phyloP scores from a whole-genome alignment of 30 jellyfish, hydroid and myxozoan species.

The Catostylus mosaicus region DNA sequence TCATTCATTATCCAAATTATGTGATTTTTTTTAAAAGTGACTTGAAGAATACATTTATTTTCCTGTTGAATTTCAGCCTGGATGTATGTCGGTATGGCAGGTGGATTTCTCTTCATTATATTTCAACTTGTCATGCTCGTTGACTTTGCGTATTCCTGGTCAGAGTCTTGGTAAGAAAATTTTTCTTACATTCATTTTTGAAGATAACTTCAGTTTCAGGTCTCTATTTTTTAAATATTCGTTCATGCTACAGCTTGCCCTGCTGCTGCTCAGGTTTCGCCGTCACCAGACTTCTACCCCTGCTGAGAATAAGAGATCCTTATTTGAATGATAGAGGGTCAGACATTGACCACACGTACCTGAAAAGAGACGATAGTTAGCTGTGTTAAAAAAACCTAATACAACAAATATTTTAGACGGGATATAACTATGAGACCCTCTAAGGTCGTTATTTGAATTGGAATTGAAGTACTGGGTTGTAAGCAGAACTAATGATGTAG shows the following conservation, averaged over 20 bases:
- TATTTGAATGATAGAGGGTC: neutral
- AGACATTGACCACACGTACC: too few species aligned
- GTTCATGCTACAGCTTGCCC: neutral
- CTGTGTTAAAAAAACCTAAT: too few species aligned
- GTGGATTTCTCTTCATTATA: constrained; percentile 83
- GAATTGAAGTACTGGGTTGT: too few species aligned
- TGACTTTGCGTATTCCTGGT: constrained; percentile 93
- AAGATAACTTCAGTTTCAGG: neutral
- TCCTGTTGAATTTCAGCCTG: constrained; percentile 62
- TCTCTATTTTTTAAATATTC: too few species aligned
- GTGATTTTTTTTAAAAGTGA: too few species aligned
- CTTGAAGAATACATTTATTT: too few species aligned
- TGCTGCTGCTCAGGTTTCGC: neutral
- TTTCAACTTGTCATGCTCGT: constrained; percentile 82
- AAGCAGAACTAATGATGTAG: too few species aligned
- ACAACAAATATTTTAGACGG: too few species aligned
- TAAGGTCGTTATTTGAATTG: too few species aligned
- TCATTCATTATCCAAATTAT: too few species aligned
- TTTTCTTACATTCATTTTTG: neutral
- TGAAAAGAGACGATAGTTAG: too few species aligned
- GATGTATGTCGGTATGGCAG: constrained; percentile 92
- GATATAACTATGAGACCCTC: too few species aligned
- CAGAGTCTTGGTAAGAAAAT: constrained; percentile 75
- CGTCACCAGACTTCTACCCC: neutral
- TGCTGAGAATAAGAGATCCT: neutral